Evolutionary conservation across 2,888 invertebrate species (phyloP).

Genomic region (Villa cingulata): DNA sequence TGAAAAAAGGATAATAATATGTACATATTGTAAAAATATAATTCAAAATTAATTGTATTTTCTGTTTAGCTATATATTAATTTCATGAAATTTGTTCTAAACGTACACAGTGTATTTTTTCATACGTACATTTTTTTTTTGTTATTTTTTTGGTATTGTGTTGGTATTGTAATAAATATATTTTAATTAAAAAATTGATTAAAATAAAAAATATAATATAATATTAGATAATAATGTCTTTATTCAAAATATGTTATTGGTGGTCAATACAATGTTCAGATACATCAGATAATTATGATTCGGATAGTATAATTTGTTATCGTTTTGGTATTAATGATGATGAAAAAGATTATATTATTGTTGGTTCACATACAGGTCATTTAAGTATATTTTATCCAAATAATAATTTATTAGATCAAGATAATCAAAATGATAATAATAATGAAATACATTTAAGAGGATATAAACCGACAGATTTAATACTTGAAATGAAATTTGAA

Average conservation of each 20-base stretch:
- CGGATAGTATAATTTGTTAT: slow-evolving; percentile 37
- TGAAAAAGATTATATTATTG: slow-evolving; percentile 54
- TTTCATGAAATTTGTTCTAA: no score
- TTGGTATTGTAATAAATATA: no score
- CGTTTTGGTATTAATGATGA: slow-evolving; percentile 44
- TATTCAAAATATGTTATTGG: slow-evolving; percentile 82
- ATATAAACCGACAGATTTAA: slow-evolving; percentile 47
- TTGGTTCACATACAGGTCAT: slow-evolving; percentile 67
- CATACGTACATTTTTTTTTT: no score
- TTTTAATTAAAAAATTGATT: no score
- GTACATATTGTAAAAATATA: no score
- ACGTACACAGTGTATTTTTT: no score
- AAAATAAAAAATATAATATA: no score
- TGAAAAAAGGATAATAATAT: no score
- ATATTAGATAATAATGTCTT: slow-evolving; percentile 65
- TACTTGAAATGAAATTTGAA: slow-evolving; percentile 63
- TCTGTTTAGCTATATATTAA: no score
- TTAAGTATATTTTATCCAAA: slow-evolving; percentile 62
- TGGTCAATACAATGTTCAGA: slow-evolving; percentile 61
- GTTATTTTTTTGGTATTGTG: no score
- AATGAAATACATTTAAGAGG: slow-evolving; percentile 14
- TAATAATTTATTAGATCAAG: slow-evolving; percentile 36
- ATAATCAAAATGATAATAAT: slow-evolving; percentile 5
- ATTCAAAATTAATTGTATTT: no score
- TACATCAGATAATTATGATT: slow-evolving; percentile 41